phyloP scores from a whole-genome alignment of 2,113 vertebrate genomes.

The Siniperca knerii region DNA sequence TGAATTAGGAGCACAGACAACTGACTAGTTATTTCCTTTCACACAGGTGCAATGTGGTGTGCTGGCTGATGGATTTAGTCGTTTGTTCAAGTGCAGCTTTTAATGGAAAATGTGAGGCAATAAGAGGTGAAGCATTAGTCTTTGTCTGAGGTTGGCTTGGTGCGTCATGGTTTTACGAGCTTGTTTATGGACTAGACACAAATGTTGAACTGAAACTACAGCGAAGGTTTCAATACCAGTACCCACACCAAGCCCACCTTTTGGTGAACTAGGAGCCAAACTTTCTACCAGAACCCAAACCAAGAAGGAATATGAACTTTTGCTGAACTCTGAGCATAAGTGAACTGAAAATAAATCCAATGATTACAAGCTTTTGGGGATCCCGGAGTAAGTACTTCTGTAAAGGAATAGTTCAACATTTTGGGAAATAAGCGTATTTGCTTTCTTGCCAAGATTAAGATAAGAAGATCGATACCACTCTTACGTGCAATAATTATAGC shows the following conservation, averaged over 20 bases:
- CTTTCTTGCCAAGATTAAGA: not conserved
- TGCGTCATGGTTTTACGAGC: not conserved
- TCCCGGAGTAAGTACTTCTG: not conserved
- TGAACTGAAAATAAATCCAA: not conserved
- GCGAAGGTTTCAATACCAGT: no score
- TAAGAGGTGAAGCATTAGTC: not conserved
- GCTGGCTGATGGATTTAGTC: not conserved
- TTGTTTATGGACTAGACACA: not conserved
- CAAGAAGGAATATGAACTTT: not conserved
- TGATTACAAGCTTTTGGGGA: not conserved
- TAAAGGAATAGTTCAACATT: not conserved
- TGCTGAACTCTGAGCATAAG: not conserved
- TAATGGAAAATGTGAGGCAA: constrained; percentile 8
- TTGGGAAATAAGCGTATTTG: not conserved
- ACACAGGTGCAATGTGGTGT: constrained; percentile 1
- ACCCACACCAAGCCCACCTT: not conserved
- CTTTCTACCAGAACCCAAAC: not conserved
- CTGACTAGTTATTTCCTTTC: not conserved
- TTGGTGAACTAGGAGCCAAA: not conserved
- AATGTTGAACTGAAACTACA: not conserved
- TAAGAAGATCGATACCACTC: not conserved
- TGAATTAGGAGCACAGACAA: not conserved
- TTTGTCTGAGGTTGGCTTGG: not conserved
- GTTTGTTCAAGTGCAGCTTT: not conserved
- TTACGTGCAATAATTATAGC: not conserved